Evolutionary conservation across 2,797 vertebrate genomes (phyloP), one percentile per base, ranked within the genome.

Genomic region (Clarias fuscus): DNA sequence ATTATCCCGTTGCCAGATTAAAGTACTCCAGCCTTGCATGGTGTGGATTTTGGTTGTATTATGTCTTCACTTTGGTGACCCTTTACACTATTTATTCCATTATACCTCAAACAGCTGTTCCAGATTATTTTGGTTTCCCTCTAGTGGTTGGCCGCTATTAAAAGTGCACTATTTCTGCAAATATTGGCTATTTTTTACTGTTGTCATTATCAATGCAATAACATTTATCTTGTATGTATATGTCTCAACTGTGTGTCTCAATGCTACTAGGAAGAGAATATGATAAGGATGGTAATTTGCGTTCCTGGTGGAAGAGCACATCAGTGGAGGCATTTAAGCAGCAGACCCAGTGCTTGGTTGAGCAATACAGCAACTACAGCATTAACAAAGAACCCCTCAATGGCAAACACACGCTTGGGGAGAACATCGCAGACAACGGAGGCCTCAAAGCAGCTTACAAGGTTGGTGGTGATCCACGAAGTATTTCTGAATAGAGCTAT

Each of bases 271-370:
- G 98, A 1, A 95, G 98, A 5, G 98, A 99, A 81, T 99, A 98
- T 0, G 98, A 99, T 91, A 99, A 98, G 90, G 97, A 99, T 0
- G 98, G 98, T 67, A 99, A 99, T 92, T 92, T 99, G 14, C 97
- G 97, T n/a, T 95, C 97, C 0, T 99, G 98, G 98, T 99, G 98
- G 98, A 97, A 98, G 92, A 98, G 99, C 91, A 96, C 97, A 0
- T 99, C 98, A 0, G 97, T 99, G 89, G 97, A 97, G 90, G 97
- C 98, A n/a, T 99, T 99, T 92, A 98, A 98, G 93, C 94, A 84
- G 79, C 97, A 99, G 93, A 96, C 98, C 0, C 95, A 95, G 37
- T 99, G 98, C 91, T 97, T 99, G 97, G 97, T 98, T 90, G 96
- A 97, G 89, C 98, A 99, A 89, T 99, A 99, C 0, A 80, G 96